Percentiles rank a stretch among this genome's conserved stretches.
phyloP scores from a whole-genome alignment of 2,888 invertebrate genomes.

The Phorcus lineatus region DNA sequence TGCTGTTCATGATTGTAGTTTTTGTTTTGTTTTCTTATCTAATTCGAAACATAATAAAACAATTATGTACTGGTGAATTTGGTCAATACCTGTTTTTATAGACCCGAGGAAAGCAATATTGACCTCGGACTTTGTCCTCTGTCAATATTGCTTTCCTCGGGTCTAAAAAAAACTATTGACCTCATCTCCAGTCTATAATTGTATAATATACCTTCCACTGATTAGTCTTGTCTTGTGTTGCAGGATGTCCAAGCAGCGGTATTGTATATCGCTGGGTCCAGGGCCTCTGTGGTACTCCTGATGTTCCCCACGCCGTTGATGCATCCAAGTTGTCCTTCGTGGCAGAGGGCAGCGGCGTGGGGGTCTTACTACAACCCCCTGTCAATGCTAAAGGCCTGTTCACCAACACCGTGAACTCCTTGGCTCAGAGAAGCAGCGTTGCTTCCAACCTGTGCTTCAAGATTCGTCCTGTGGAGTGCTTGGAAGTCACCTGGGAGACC shows the following conservation, averaged over 20 bases:
- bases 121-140: too few species aligned
- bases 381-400: constrained; percentile 75
- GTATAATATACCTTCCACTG: too few species aligned
- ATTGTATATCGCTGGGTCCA: constrained; percentile 91
- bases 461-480: constrained; percentile 86
- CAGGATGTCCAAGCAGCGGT: constrained; percentile 73
- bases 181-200: too few species aligned
- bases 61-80: too few species aligned
- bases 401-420: constrained; percentile 46
- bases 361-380: constrained; percentile 83
- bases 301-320: constrained; percentile 92
- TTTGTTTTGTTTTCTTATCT: too few species aligned
- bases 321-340: constrained; percentile 78
- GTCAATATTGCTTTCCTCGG: too few species aligned
- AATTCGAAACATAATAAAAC: too few species aligned
- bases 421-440: constrained; percentile 51
- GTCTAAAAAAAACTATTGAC: too few species aligned
- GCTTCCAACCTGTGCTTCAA: constrained; percentile 76
- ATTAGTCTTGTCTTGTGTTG: too few species aligned
- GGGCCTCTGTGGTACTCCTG: constrained; percentile 99
- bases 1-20: too few species aligned
- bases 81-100: too few species aligned
- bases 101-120: too few species aligned
- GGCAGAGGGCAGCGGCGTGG: constrained; percentile 85
- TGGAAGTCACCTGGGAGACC: constrained; percentile 89